Conservation (phyloP, 2,888 invertebrate species). For the Drepanosiphum platanoidis region DNA sequence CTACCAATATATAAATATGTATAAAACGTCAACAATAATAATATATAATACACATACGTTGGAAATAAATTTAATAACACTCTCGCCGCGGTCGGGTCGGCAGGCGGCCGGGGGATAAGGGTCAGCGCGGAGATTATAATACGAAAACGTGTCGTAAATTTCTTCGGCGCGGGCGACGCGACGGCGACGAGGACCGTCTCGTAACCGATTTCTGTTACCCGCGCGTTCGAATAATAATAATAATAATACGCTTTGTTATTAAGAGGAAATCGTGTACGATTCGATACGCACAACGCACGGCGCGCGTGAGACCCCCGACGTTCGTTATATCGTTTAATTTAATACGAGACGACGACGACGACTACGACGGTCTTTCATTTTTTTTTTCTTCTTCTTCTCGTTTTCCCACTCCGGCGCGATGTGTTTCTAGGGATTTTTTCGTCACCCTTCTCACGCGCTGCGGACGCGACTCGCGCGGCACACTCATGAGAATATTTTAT, state of each 20-base stretch:
- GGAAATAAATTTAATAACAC: not conserved
- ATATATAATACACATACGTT: no score
- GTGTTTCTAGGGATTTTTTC: constrained; percentile 8
- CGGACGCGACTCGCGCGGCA: not conserved
- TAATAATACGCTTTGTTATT: no score
- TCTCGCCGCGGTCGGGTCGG: not conserved
- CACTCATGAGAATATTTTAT: not conserved
- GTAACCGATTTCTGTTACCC: not conserved
- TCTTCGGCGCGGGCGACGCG: not conserved
- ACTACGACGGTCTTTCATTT: not conserved
- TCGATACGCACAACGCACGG: not conserved
- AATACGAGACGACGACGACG: not conserved
- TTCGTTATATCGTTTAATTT: constrained; percentile 3
- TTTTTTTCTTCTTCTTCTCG: not conserved
- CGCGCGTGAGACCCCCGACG: not conserved
- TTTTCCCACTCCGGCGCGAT: not conserved
- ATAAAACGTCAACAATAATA: no score
- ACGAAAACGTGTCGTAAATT: not conserved
- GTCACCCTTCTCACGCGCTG: not conserved
- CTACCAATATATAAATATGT: no score
- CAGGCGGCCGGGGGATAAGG: not conserved
- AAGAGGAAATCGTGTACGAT: not conserved
- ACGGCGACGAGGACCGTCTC: not conserved
- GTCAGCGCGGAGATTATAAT: not conserved
- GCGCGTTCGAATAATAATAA: constrained; percentile 5